phyloP scores from a whole-genome alignment of 2,797 vertebrate genomes.

The Coluber constrictor region DNA sequence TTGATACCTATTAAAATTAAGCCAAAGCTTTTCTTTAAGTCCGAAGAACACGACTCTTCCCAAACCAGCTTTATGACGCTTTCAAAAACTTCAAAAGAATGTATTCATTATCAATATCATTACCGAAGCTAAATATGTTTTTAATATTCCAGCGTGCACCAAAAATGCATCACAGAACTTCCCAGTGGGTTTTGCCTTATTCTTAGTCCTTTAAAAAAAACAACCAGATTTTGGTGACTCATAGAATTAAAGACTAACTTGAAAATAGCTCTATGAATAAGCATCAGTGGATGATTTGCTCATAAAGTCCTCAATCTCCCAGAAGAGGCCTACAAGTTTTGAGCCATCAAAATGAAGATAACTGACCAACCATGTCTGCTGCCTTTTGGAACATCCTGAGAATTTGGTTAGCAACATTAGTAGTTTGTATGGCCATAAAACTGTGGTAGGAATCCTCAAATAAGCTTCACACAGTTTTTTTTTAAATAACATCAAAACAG shows the following conservation, averaged over 20 bases:
- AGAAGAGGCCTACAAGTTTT: neutral
- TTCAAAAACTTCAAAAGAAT: slow-evolving; percentile 66
- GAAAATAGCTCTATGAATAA: neutral
- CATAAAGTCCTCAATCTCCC: neutral
- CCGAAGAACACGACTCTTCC: slow-evolving; percentile 51
- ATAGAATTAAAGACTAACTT: neutral
- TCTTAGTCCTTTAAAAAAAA: slow-evolving; percentile 32
- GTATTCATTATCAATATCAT: slow-evolving; percentile 60
- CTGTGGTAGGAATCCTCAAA: neutral
- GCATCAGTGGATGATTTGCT: neutral
- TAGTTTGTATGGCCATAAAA: neutral
- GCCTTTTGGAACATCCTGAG: neutral
- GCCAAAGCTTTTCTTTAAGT: neutral
- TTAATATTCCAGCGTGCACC: slow-evolving; percentile 42
- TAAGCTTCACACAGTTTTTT: neutral
- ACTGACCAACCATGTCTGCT: neutral
- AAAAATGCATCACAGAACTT: slow-evolving; percentile 47
- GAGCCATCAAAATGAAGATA: neutral
- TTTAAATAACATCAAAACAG: neutral
- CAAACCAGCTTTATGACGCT: slow-evolving; percentile 57
- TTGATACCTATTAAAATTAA: slow-evolving; percentile 54
- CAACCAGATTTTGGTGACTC: neutral
- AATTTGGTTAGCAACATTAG: neutral
- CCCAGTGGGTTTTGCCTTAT: slow-evolving; percentile 45
- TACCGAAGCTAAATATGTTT: slow-evolving; percentile 38